phyloP scores from a whole-genome alignment of 2,888 invertebrate genomes.

The Sympetrum striolatum region DNA sequence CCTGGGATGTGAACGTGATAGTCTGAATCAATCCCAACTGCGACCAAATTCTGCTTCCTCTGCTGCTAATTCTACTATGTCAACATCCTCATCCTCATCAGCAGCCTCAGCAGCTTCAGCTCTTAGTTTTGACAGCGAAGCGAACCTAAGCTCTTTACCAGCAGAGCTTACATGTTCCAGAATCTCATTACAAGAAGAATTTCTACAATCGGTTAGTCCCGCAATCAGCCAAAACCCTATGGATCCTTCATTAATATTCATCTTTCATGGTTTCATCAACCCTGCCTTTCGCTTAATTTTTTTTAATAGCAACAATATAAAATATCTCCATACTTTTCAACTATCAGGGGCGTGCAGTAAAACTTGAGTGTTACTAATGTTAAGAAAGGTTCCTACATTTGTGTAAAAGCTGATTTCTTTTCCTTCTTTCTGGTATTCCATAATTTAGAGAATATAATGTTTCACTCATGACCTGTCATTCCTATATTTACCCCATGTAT shows the following conservation, averaged over 20 bases:
- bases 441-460: not conserved
- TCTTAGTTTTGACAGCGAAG: constrained; percentile 50
- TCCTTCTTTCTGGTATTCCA: not conserved
- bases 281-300: too few species aligned
- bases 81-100: constrained; percentile 13
- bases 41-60: constrained; percentile 61
- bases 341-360: constrained; percentile 23
- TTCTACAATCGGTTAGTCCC: constrained; percentile 69
- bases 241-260: not conserved
- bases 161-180: constrained; percentile 69
- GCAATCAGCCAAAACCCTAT: not conserved
- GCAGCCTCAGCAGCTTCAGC: constrained; percentile 39
- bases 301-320: not conserved
- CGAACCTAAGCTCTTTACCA: constrained; percentile 60
- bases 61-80: constrained; percentile 24
- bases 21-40: constrained; percentile 75
- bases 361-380: not conserved
- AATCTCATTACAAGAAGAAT: constrained; percentile 72
- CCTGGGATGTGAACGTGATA: constrained; percentile 64
- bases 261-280: not conserved
- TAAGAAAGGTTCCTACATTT: not conserved
- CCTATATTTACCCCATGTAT: too few species aligned
- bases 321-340: not conserved
- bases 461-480: too few species aligned
- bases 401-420: too few species aligned